Conservation (phyloP, 2,888 invertebrate genomes). For the Eristalinus sepulchralis region DNA sequence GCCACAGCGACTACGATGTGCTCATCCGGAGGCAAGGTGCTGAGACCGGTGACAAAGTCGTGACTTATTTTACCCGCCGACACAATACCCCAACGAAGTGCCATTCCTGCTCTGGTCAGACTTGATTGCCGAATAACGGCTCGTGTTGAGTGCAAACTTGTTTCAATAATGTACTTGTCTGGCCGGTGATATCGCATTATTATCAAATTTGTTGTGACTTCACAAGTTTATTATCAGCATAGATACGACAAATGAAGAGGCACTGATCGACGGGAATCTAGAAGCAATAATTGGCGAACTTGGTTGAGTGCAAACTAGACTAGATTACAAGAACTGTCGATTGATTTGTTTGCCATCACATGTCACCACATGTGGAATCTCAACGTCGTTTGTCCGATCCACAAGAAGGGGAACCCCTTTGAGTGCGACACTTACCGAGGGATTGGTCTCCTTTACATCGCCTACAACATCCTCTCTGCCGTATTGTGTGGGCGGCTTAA, state of each 20-base stretch:
- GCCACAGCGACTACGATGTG: slow-evolving; percentile 90
- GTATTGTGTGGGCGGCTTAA: too few species aligned
- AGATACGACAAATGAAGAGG: neutral
- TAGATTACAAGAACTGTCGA: too few species aligned
- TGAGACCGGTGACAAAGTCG: slow-evolving; percentile 90
- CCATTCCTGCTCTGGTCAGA: slow-evolving; percentile 31
- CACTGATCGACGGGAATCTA: neutral
- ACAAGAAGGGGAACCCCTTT: too few species aligned
- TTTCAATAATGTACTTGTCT: neutral
- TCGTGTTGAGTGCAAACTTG: neutral
- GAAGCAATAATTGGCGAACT: too few species aligned
- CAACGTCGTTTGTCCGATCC: too few species aligned
- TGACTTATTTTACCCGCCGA: slow-evolving; percentile 92
- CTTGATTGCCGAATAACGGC: neutral
- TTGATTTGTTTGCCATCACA: too few species aligned
- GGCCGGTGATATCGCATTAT: neutral
- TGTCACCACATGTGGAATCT: too few species aligned
- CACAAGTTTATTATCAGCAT: neutral
- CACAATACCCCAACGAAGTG: slow-evolving; percentile 91
- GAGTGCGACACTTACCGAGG: too few species aligned
- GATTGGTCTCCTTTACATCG: too few species aligned
- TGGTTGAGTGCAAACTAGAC: neutral
- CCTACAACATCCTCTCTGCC: too few species aligned
- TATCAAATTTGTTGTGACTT: neutral
- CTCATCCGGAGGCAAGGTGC: slow-evolving; percentile 85